Evolutionary conservation across 2,113 vertebrate genomes (phyloP).

Genomic region (Scophthalmus maximus): DNA sequence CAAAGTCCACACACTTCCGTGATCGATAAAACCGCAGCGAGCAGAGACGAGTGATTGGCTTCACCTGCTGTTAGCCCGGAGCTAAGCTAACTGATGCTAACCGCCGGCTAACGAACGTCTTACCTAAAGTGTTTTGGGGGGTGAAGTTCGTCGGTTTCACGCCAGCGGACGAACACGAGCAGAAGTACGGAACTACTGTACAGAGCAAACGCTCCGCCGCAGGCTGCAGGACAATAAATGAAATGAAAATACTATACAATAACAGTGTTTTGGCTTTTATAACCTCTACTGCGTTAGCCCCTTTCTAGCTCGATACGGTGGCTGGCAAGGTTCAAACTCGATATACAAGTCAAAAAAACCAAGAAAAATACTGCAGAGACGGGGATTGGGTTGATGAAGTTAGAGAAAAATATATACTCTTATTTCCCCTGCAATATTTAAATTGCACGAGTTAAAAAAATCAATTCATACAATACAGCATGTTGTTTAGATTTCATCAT

Average conservation of each 20-base stretch:
- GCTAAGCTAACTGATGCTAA: conserved; percentile 2
- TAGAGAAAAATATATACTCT: too few species aligned
- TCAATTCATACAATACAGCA: too few species aligned
- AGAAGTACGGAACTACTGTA: too few species aligned
- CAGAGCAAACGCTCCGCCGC: too few species aligned
- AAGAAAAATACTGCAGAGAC: too few species aligned
- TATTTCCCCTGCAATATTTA: too few species aligned
- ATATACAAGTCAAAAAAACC: too few species aligned
- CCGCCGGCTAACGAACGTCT: neutral
- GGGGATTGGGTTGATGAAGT: too few species aligned
- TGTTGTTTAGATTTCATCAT: too few species aligned
- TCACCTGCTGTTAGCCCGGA: neutral
- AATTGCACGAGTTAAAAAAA: too few species aligned
- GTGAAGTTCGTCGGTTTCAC: too few species aligned
- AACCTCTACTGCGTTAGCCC: neutral
- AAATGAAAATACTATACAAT: neutral
- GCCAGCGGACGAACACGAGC: neutral
- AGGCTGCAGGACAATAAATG: neutral
- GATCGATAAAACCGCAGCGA: neutral
- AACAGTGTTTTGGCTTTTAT: neutral
- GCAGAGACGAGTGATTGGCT: neutral
- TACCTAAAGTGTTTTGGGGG: too few species aligned
- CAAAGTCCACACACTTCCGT: neutral
- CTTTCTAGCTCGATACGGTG: neutral
- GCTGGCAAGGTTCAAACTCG: neutral